Evolutionary conservation across 2,888 invertebrate genomes (phyloP).

Genomic region (Epiblema foenella): DNA sequence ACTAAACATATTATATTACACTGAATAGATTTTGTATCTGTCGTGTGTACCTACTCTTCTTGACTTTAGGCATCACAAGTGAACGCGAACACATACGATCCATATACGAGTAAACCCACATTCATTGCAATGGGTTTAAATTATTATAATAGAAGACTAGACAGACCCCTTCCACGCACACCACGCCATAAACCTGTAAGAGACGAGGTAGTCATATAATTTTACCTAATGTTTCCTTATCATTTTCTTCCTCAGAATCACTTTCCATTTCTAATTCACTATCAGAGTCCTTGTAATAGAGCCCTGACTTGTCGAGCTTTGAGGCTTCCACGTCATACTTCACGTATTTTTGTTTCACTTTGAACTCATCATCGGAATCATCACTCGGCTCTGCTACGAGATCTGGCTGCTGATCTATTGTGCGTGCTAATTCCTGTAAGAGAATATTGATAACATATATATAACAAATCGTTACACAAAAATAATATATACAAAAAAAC

Average conservation of each 20-base stretch:
- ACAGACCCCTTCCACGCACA: no score
- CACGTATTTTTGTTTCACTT: conserved; percentile 81
- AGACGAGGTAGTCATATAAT: background rate
- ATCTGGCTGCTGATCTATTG: conserved; percentile 87
- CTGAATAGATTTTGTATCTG: no score
- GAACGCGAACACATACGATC: no score
- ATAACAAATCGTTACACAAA: no score
- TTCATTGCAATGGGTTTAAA: no score
- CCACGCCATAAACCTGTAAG: no score
- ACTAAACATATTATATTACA: no score
- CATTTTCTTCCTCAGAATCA: conserved; percentile 82
- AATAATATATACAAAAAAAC: no score
- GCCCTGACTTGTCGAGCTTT: conserved; percentile 88
- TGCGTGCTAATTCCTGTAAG: conserved; percentile 80
- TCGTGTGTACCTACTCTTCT: background rate
- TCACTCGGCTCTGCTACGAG: conserved; percentile 87
- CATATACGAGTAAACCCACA: no score
- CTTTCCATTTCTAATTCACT: conserved; percentile 86
- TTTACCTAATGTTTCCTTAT: conserved; percentile 84
- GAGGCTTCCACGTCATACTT: conserved; percentile 88
- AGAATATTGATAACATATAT: background rate
- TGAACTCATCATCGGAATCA: conserved; percentile 85
- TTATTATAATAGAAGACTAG: no score
- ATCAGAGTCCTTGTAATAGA: conserved; percentile 88
- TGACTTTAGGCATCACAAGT: no score